Evolutionary conservation across 2,888 invertebrate genomes (phyloP).

Genomic region (Chloroclystis v-ata): DNA sequence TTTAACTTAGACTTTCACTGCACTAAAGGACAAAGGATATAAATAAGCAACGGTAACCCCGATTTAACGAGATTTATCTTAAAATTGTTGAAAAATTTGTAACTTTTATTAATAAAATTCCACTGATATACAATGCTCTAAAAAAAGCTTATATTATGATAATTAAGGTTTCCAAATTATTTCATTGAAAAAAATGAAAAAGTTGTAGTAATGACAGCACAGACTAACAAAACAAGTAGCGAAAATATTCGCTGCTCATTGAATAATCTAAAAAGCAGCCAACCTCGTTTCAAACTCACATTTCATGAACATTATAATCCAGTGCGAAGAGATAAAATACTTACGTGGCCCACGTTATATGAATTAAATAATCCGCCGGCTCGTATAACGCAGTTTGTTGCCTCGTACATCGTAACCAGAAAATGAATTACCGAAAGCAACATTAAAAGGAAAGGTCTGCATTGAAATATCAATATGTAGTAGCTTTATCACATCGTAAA

Average conservation of each 20-base stretch:
- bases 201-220: too few relatives aligned
- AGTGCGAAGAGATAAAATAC: constrained; percentile 3
- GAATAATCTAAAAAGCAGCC: neutral
- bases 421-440: constrained; percentile 10
- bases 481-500: constrained; percentile 21
- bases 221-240: too few relatives aligned
- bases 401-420: constrained; percentile 11
- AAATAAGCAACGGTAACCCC: too few relatives aligned
- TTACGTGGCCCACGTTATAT: neutral
- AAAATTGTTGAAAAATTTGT: too few relatives aligned
- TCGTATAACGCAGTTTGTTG: constrained; percentile 6
- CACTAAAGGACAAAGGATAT: too few relatives aligned
- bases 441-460: constrained; percentile 16
- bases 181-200: too few relatives aligned
- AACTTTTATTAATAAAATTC: too few relatives aligned
- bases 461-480: constrained; percentile 21
- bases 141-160: too few relatives aligned
- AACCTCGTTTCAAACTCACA: neutral
- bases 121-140: too few relatives aligned
- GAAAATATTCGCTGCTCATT: too few relatives aligned
- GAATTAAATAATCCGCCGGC: constrained; percentile 6
- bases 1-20: neutral
- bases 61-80: too few relatives aligned
- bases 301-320: neutral
- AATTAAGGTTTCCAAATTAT: too few relatives aligned